These are phyloP conservation scores for Marmota monax DNA, from an alignment of 2,113 vertebrate species.

Conservation along the genomic window DNA sequence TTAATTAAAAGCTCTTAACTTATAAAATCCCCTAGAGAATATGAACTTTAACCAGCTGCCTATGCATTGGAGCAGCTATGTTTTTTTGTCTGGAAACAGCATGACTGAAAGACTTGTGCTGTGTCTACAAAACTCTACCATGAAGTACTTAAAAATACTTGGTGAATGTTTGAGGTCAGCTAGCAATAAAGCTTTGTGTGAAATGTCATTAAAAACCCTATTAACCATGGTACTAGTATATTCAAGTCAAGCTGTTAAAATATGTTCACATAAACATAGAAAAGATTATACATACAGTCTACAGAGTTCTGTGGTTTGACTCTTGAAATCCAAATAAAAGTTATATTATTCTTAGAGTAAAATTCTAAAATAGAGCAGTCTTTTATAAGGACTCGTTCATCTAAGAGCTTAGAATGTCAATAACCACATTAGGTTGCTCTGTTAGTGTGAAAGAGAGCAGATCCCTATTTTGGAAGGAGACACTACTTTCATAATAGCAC, in stretches of 20 bases:
- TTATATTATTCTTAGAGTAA: slow-evolving; percentile 69
- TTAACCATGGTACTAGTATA: slow-evolving; percentile 56
- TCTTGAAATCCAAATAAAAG: slow-evolving; percentile 76
- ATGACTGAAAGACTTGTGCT: slow-evolving; percentile 35
- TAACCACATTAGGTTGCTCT: neutral
- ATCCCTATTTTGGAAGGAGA: slow-evolving; percentile 23
- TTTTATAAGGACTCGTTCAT: slow-evolving; percentile 56
- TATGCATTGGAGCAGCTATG: slow-evolving; percentile 35
- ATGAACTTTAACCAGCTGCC: slow-evolving; percentile 25
- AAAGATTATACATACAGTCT: slow-evolving; percentile 68
- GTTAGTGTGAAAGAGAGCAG: slow-evolving; percentile 40
- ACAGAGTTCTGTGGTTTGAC: slow-evolving; percentile 70
- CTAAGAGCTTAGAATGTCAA: slow-evolving; percentile 14
- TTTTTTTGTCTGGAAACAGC: slow-evolving; percentile 59
- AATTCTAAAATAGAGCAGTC: slow-evolving; percentile 65
- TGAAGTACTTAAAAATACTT: slow-evolving; percentile 62
- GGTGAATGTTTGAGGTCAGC: slow-evolving; percentile 66
- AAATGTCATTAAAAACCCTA: slow-evolving; percentile 64
- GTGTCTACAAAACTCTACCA: slow-evolving; percentile 30
- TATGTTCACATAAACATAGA: slow-evolving; percentile 75
- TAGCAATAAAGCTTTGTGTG: slow-evolving; percentile 66
- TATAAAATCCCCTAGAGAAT: slow-evolving; percentile 16
- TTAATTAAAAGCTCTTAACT: slow-evolving; percentile 64
- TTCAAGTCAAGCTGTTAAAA: slow-evolving; percentile 80
- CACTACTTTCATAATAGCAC: neutral